Evolutionary conservation across 1,140 invertebrate genomes (phyloP).

Genomic region (Luehdorfia chinensis): DNA sequence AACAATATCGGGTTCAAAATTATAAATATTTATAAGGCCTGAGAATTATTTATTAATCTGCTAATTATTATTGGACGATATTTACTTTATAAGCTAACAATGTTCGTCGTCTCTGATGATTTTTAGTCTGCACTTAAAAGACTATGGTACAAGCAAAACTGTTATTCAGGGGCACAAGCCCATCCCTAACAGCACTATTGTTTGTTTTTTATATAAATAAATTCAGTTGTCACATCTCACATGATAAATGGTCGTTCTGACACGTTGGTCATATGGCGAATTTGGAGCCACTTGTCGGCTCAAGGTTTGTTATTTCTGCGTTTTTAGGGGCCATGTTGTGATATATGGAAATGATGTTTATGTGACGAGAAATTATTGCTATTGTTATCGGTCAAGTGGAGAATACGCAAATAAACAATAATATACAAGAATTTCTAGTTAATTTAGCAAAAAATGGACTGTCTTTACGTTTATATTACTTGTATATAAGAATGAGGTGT

Average conservation of each 20-base stretch:
- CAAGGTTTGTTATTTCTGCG: slow-evolving; percentile 34
- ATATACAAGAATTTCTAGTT: too few species aligned
- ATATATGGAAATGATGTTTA: slow-evolving; percentile 24
- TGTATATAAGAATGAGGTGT: too few species aligned
- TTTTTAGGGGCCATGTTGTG: slow-evolving; percentile 31
- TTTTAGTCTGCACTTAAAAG: slow-evolving; percentile 36
- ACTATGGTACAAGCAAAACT: slow-evolving; percentile 46
- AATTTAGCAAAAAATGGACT: too few species aligned
- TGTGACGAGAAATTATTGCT: slow-evolving; percentile 7
- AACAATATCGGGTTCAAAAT: too few species aligned
- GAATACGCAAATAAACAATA: slow-evolving; percentile 9
- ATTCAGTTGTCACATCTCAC: slow-evolving; percentile 71
- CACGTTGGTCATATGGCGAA: slow-evolving; percentile 67
- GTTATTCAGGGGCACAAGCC: slow-evolving; percentile 38
- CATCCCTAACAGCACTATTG: slow-evolving; percentile 48
- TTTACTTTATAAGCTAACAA: too few species aligned
- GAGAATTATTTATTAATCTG: too few species aligned
- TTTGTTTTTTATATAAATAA: slow-evolving; percentile 73
- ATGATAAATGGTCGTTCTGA: slow-evolving; percentile 66
- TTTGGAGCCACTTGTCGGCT: slow-evolving; percentile 54
- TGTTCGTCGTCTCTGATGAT: slow-evolving; percentile 18
- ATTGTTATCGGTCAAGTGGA: slow-evolving; percentile 15
- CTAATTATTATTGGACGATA: too few species aligned
- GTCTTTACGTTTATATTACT: too few species aligned
- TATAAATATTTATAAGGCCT: too few species aligned